Evolutionary conservation across 2,113 vertebrate genomes (phyloP).

Genomic region (Amphiprion ocellaris): DNA sequence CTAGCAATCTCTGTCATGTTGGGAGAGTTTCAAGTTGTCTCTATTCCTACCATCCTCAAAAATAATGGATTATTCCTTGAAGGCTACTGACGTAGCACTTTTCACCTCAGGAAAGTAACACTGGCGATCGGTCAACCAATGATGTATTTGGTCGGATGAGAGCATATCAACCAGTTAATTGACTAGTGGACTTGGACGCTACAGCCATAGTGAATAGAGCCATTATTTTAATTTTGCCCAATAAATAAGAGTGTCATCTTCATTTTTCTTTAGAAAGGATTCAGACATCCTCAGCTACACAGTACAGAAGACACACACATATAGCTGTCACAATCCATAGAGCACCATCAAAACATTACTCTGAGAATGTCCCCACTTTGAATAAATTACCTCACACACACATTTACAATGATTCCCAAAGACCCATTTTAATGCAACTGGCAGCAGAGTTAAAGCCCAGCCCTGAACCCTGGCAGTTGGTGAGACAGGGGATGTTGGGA

Average conservation of each 20-base stretch:
- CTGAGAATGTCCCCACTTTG: background rate
- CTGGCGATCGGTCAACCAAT: too few relatives aligned
- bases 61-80: too few relatives aligned
- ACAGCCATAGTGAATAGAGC: too few relatives aligned
- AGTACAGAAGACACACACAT: too few relatives aligned
- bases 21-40: too few relatives aligned
- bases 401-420: conserved; percentile 10
- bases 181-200: too few relatives aligned
- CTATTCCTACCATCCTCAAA: too few relatives aligned
- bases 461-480: conserved; percentile 65
- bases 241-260: background rate
- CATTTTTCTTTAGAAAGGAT: background rate
- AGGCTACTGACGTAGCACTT: too few relatives aligned
- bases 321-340: background rate
- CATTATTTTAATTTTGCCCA: background rate
- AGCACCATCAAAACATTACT: conserved; percentile 22
- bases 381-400: conserved; percentile 1
- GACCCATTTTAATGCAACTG: conserved; percentile 2
- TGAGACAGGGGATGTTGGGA: conserved; percentile 55
- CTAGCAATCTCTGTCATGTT: too few relatives aligned
- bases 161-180: too few relatives aligned
- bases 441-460: conserved; percentile 25
- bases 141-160: too few relatives aligned
- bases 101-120: too few relatives aligned
- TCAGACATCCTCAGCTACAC: background rate